Conservation (phyloP, 1,140 invertebrate genomes). For the Drosophila ironensis region DNA sequence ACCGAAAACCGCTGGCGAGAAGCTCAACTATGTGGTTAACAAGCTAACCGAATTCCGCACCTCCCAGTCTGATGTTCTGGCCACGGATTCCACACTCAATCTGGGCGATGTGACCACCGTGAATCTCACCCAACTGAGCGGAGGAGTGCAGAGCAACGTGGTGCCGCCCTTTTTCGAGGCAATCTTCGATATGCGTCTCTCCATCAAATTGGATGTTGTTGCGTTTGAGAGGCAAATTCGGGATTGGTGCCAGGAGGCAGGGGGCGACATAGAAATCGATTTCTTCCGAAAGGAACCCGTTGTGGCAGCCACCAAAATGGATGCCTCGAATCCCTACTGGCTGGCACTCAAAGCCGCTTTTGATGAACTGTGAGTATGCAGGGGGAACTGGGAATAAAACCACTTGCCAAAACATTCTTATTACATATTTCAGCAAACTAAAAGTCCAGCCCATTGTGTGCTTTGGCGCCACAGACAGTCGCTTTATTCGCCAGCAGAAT, state of each 20-base stretch:
- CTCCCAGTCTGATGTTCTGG: slow-evolving; percentile 86
- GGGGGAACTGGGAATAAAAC: neutral
- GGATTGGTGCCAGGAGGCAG: slow-evolving; percentile 91
- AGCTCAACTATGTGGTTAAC: slow-evolving; percentile 89
- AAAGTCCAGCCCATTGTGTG: slow-evolving; percentile 87
- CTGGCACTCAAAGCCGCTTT: slow-evolving; percentile 86
- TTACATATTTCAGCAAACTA: slow-evolving; percentile 73
- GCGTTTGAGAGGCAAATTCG: slow-evolving; percentile 87
- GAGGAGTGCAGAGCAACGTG: slow-evolving; percentile 95
- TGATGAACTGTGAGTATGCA: slow-evolving; percentile 83
- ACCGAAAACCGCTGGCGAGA: slow-evolving; percentile 91
- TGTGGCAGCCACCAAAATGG: slow-evolving; percentile 86
- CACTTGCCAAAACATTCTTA: neutral
- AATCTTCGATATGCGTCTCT: slow-evolving; percentile 89
- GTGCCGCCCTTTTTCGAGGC: slow-evolving; percentile 90
- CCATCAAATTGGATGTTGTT: slow-evolving; percentile 86
- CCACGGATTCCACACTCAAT: slow-evolving; percentile 84
- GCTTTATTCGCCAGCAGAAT: slow-evolving; percentile 88
- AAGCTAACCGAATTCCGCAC: slow-evolving; percentile 89
- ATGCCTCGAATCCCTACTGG: slow-evolving; percentile 90
- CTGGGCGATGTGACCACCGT: slow-evolving; percentile 93
- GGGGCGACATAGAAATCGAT: slow-evolving; percentile 88
- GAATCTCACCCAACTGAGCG: slow-evolving; percentile 93
- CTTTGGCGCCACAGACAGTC: slow-evolving; percentile 90
- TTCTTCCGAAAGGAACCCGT: slow-evolving; percentile 87